Conservation (phyloP, 37 sponge, comb jelly and placozoan species). For the Sycon ciliatum region DNA sequence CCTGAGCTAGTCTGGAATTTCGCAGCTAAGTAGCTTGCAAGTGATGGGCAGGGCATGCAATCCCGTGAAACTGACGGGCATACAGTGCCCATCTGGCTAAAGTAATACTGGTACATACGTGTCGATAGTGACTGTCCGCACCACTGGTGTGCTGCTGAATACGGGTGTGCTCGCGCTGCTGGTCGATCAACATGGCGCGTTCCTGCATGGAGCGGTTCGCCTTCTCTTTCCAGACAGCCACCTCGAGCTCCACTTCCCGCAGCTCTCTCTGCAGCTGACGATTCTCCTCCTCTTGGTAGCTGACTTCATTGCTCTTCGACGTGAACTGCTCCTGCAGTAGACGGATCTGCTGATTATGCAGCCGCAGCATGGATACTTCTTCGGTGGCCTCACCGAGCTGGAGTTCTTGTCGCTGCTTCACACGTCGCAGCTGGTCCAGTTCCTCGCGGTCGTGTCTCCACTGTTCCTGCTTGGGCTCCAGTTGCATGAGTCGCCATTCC, state of each 20-base stretch:
- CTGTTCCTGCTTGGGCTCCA: not conserved
- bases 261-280: not conserved
- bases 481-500: not conserved
- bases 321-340: constrained; percentile 1
- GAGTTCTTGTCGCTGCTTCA: not conserved
- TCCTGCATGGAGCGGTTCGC: not conserved
- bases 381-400: not conserved
- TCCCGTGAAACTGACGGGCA: no score
- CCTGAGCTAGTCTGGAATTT: no score
- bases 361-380: not conserved
- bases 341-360: not conserved
- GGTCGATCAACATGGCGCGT: not conserved
- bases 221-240: constrained; percentile 13
- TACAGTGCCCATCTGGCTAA: no score
- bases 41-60: no score
- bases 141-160: no score
- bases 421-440: not conserved
- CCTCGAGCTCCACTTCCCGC: not conserved
- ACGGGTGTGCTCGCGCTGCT: no score
- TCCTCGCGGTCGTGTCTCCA: no score
- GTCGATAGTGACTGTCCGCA: no score
- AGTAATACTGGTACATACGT: no score
- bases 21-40: no score
- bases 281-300: not conserved
- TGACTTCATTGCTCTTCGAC: constrained; percentile 2